Base-by-base conservation (phyloP, 1,140 invertebrate genomes). In the Brachionus sp. region DNA sequence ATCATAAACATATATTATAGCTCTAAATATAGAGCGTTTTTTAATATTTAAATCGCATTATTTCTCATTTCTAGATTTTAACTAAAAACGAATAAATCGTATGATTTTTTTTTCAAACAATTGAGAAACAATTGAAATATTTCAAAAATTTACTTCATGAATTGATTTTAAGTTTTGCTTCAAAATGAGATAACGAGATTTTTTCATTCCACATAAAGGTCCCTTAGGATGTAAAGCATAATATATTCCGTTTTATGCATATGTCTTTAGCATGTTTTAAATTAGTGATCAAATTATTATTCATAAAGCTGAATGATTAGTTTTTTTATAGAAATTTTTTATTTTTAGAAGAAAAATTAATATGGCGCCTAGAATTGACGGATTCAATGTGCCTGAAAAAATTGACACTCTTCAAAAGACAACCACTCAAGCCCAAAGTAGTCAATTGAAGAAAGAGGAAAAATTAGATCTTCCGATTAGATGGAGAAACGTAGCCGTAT, bases 361-460 rank as follows among this genome's bases (percentile, higher is more conserved):
- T 42, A 77, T 77, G 73, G 73, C 73, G 39, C 73, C 73, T 23
- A 77, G 73, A 77, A 77, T 77, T 77, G 73, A 77, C 5, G 73
- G 16, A 4, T 46, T 44, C 68, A 10, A 70, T 70, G 68, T 70
- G 68, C 35, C 68, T 77, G 73, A 35, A 19, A 46, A 29, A 13
- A 19, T 44, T 12, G 73, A 29, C n/a, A 12, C 37, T 77, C 39
- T 37, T 3, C 25, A 37, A 66, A 66, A 33, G 33, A 33, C 23
- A 77, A 53, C 35, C 73, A 77, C 29, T 29, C 73, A 44, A 29
- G 37, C 12, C 4, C 19, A 57, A 19, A 57, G 7, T 3, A 57
- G 89, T 99, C 99, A 88, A 92, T 92, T 84, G 92, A 96, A 87
- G 98, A 95, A 90, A 94, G 97, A 82, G 93, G 98, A 91, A 96